Percentiles rank a stretch among this genome's conserved stretches.
These are phyloP conservation scores for Gadopsis marmoratus DNA, from an alignment of 2,797 vertebrate species.

Conservation along the genomic window DNA sequence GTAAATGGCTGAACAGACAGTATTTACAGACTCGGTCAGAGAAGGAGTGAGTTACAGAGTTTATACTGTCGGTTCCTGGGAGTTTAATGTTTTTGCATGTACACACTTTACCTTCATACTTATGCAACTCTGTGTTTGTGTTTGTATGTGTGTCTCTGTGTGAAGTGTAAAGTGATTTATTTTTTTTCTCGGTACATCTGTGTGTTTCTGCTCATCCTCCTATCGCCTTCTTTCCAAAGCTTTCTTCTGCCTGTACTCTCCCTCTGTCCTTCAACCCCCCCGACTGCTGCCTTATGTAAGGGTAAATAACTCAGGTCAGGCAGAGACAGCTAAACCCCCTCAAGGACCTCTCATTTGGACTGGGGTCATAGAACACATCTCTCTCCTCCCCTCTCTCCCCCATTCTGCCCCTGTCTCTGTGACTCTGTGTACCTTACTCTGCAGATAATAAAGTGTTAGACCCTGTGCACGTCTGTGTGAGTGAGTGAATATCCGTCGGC, in stretches of 20 bases:
- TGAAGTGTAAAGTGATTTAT: not conserved
- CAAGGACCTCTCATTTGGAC: conserved; percentile 53
- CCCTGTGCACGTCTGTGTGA: not conserved
- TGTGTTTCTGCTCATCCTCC: not conserved
- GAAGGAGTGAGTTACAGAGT: not conserved
- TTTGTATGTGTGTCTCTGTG: conserved; percentile 1
- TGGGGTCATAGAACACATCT: conserved; percentile 38
- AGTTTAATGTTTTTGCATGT: not conserved
- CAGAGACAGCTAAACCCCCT: conserved; percentile 45
- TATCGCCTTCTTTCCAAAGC: conserved; percentile 8
- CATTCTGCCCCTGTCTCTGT: not conserved
- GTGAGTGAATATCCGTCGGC: not conserved
- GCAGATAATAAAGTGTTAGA: not conserved
- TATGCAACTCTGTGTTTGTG: not conserved
- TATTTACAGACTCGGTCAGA: conserved; percentile 46
- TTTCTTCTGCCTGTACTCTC: conserved; percentile 13
- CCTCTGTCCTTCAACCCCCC: conserved; percentile 26
- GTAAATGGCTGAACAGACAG: conserved; percentile 49
- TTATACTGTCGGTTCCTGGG: not conserved
- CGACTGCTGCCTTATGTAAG: conserved; percentile 51
- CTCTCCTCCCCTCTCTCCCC: not conserved
- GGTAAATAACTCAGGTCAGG: conserved; percentile 46
- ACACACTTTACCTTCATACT: not conserved
- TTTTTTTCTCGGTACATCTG: not conserved
- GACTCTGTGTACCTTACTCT: conserved; percentile 1